These are phyloP conservation scores for Drosophila parthenogenetica DNA, from an alignment of 2,888 invertebrate species.

Conservation along the genomic window DNA sequence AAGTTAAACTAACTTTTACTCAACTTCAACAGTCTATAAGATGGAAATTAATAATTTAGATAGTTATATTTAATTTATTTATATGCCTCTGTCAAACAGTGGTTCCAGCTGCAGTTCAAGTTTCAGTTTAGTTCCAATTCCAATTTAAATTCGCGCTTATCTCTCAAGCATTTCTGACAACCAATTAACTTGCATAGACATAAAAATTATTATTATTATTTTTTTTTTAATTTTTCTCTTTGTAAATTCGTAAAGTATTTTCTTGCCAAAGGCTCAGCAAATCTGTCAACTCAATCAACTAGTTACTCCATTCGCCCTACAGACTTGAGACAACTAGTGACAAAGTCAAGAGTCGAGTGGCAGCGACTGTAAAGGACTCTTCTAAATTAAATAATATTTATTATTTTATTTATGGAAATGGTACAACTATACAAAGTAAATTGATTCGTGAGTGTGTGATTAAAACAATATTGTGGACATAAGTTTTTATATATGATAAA, in stretches of 20 bases:
- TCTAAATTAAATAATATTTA: too few species aligned
- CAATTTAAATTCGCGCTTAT: conserved; percentile 31
- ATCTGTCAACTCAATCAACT: conserved; percentile 58
- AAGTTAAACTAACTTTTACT: not conserved
- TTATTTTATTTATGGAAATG: too few species aligned
- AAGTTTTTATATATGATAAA: too few species aligned
- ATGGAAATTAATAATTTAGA: too few species aligned
- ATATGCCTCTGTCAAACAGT: too few species aligned
- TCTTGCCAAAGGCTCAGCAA: conserved; percentile 28
- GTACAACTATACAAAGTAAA: too few species aligned
- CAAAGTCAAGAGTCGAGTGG: not conserved
- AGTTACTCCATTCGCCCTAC: conserved; percentile 2
- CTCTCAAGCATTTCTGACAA: conserved; percentile 24
- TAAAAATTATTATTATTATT: conserved; percentile 13
- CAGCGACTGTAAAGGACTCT: too few species aligned
- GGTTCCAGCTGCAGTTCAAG: not conserved
- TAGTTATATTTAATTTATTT: too few species aligned
- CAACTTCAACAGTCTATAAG: too few species aligned
- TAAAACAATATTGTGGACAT: too few species aligned
- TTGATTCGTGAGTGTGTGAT: too few species aligned
- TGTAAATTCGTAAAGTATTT: conserved; percentile 28
- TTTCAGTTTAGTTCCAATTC: conserved; percentile 3
- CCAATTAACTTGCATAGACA: conserved; percentile 42
- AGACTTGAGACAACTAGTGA: not conserved
- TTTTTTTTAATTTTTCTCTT: not conserved